A percentile compares a stretch with the other conserved stretches of the same genome.
phyloP scores from a whole-genome alignment of 2,113 vertebrate species.

The Colistium nudipinnis region DNA sequence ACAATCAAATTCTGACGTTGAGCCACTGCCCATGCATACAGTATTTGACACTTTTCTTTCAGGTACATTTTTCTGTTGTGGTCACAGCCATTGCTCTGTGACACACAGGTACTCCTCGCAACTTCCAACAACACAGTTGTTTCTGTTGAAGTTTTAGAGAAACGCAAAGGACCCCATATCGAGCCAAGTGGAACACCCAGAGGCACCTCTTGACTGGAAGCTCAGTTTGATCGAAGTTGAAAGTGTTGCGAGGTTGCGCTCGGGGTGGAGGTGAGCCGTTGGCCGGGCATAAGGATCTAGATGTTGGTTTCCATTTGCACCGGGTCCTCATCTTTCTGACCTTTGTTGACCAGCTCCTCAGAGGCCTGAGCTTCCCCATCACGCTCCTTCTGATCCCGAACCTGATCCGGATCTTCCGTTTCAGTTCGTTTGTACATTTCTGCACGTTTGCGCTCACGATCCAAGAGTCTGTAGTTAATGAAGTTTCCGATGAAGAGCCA shows the following conservation, averaged over 20 bases:
- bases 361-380: conserved; percentile 49
- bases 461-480: conserved; percentile 94
- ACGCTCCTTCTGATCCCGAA: conserved; percentile 65
- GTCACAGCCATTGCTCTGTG: conserved; percentile 23
- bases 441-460: conserved; percentile 84
- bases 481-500: conserved; percentile 96
- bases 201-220: conserved; percentile 44
- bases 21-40: conserved; percentile 41
- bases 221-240: conserved; percentile 39
- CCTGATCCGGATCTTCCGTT: conserved; percentile 77
- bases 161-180: conserved; percentile 24
- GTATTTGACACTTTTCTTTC: conserved; percentile 35
- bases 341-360: conserved; percentile 64
- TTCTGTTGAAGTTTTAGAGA: conserved; percentile 70
- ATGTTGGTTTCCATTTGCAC: conserved; percentile 95
- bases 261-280: not conserved
- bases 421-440: conserved; percentile 78
- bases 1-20: conserved; percentile 17
- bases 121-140: conserved; percentile 20
- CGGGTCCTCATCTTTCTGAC: conserved; percentile 59
- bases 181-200: conserved; percentile 28
- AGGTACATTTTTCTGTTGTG: conserved; percentile 23
- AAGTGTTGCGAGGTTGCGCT: not conserved
- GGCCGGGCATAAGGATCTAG: conserved; percentile 71
- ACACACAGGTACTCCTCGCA: conserved; percentile 25